Evolutionary conservation across 2,113 vertebrate species (phyloP).

Genomic region (Tinamus guttatus): DNA sequence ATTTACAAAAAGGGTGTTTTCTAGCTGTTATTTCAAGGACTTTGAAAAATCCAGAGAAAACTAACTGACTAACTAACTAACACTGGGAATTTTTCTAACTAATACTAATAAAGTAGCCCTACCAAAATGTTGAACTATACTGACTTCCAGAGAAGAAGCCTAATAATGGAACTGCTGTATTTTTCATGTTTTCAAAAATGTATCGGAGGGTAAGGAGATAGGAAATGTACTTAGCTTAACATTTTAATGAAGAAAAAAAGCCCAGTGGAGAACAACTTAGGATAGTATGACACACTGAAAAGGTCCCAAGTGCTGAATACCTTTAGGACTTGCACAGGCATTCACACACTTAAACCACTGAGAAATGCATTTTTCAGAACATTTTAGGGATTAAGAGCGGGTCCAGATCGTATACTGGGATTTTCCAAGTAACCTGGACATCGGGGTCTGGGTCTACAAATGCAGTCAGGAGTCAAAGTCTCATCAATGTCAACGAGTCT

Average conservation of each 20-base stretch:
- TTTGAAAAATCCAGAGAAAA: constrained; percentile 19
- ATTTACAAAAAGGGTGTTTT: neutral
- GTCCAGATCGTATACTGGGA: neutral
- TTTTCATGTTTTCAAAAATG: neutral
- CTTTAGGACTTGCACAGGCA: neutral
- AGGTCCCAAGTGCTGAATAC: neutral
- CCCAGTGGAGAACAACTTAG: neutral
- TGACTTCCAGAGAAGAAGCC: neutral
- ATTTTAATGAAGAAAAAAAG: neutral
- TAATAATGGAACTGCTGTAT: neutral
- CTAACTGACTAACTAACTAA: neutral
- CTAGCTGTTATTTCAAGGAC: neutral
- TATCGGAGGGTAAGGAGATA: rapidly evolving
- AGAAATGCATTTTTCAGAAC: neutral
- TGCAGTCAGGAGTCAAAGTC: neutral
- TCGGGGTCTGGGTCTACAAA: neutral
- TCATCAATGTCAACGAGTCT: neutral
- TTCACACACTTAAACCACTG: neutral
- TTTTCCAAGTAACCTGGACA: neutral
- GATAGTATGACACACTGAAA: neutral
- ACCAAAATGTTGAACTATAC: neutral
- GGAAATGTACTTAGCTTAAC: neutral
- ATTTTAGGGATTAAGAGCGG: neutral
- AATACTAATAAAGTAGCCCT: neutral
- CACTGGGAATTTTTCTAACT: neutral